Evolutionary conservation across 2,888 invertebrate species (phyloP).

Genomic region (Spodoptera littoralis): DNA sequence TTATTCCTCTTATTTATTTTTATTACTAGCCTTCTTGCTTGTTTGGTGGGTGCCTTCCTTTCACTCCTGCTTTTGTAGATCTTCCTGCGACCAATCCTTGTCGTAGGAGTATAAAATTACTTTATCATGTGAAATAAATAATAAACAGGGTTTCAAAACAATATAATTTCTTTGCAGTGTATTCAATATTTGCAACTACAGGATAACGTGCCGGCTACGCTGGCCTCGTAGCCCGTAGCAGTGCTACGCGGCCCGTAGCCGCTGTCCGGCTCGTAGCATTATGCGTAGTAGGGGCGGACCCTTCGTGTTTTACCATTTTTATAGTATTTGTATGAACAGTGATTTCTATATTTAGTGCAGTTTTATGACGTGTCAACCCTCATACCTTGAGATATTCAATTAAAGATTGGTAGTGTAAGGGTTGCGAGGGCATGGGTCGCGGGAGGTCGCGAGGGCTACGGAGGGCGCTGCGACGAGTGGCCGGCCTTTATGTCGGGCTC

Average conservation of each 20-base stretch:
- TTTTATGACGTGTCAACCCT: conserved; percentile 59
- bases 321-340: conserved; percentile 68
- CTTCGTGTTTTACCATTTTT: conserved; percentile 57
- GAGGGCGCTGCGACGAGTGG: conserved; percentile 20
- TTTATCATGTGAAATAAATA: too few relatives aligned
- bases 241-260: conserved; percentile 43
- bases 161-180: too few relatives aligned
- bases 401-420: conserved; percentile 64
- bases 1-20: too few relatives aligned
- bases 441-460: neutral
- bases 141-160: too few relatives aligned
- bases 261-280: conserved; percentile 28
- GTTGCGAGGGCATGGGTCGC: conserved; percentile 40
- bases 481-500: conserved; percentile 22
- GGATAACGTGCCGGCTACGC: too few relatives aligned
- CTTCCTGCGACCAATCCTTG: too few relatives aligned
- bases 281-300: conserved; percentile 35
- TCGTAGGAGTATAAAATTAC: too few relatives aligned
- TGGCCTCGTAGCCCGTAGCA: conserved; percentile 27
- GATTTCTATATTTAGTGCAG: conserved; percentile 71
- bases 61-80: too few relatives aligned
- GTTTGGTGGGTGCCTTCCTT: too few relatives aligned
- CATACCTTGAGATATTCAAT: conserved; percentile 63
- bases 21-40: too few relatives aligned
- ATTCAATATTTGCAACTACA: too few relatives aligned